Evolutionary conservation across 2,113 vertebrate species (phyloP), one percentile per base, ranked within the genome.

Genomic region (Chionomys nivalis): DNA sequence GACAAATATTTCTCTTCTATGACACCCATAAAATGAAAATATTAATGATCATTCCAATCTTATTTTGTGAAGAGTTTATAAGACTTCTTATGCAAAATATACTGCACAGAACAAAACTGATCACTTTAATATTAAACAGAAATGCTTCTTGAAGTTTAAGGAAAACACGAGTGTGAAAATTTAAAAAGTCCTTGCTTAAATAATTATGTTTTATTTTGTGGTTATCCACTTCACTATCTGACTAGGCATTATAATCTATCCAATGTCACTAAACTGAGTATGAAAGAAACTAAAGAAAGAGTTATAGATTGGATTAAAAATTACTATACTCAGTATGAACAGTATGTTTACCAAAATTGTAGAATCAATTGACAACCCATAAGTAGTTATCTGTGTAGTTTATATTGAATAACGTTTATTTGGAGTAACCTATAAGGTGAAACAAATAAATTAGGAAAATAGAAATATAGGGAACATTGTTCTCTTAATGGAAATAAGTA

Each of bases 81-180:
- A 96, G 55, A 31, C 68, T 77, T 90, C 55, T 58, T 86, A 76
- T 81, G 65, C 76, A 89, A 94, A 94, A 70, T 63, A 72, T 7
- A 81, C 65, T 36, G 36, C 36, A 92, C 5, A 93, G 52, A 94
- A 93, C 17, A 28, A 31, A 91, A 79, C 86, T 86, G 73, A 65
- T 87, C 19, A 66, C 73, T 93, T 85, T 76, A 88, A 91, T 72
- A 81, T 89, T 89, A 76, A 91, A 91, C 24, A 7, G 26, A 95
- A 95, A 78, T 85, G 75, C 36, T 77, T 28, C 75, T 79, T 88
- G 49, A 91, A 17, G 28, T 63, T 96, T 89, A 94, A n/a, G 49
- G 58, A 89, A 70, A 91, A 47, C 36, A 87, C 42, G 24, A 86
- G 89, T 89, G 11, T 13, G 87, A 39, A 68, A 83, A 85, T 68